These are phyloP conservation scores for Apodemia mormo DNA, from an alignment of 2,888 invertebrate species.

Conservation along the genomic window DNA sequence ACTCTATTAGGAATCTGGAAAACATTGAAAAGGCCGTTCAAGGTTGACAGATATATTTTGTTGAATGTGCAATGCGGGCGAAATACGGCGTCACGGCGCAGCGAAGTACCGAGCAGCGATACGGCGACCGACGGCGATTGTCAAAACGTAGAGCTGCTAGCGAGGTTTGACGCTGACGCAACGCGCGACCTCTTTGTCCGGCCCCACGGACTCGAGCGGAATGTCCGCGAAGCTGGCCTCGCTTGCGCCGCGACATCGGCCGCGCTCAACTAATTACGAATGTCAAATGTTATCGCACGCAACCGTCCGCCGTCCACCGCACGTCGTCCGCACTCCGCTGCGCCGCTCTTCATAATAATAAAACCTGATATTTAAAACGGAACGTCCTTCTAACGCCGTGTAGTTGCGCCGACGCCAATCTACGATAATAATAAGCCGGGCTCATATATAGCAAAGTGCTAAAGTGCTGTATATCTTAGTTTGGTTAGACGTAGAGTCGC, in stretches of 20 bases:
- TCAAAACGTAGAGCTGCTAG: slow-evolving; percentile 30
- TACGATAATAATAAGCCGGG: slow-evolving; percentile 82
- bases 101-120: slow-evolving; percentile 19
- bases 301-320: slow-evolving; percentile 67
- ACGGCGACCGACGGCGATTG: slow-evolving; percentile 38
- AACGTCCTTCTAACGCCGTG: slow-evolving; percentile 83
- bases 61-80: slow-evolving; percentile 60
- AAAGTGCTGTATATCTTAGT: slow-evolving; percentile 56
- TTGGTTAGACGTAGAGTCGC: slow-evolving; percentile 49
- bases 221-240: slow-evolving; percentile 46
- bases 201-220: slow-evolving; percentile 52
- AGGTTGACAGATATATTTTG: slow-evolving; percentile 65
- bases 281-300: slow-evolving; percentile 82
- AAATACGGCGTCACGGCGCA: slow-evolving; percentile 38
- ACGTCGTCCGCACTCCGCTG: slow-evolving; percentile 78
- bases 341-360: slow-evolving; percentile 82
- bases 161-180: slow-evolving; percentile 62
- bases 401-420: slow-evolving; percentile 83
- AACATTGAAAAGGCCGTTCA: slow-evolving; percentile 61
- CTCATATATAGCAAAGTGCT: slow-evolving; percentile 62
- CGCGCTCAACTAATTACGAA: slow-evolving; percentile 80
- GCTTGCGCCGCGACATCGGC: slow-evolving; percentile 60
- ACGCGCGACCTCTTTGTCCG: slow-evolving; percentile 78
- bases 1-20: slow-evolving; percentile 41
- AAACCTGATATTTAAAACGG: slow-evolving; percentile 83